Evolutionary conservation across 2,797 vertebrate genomes (phyloP).

Genomic region (Poliocrania exsul): DNA sequence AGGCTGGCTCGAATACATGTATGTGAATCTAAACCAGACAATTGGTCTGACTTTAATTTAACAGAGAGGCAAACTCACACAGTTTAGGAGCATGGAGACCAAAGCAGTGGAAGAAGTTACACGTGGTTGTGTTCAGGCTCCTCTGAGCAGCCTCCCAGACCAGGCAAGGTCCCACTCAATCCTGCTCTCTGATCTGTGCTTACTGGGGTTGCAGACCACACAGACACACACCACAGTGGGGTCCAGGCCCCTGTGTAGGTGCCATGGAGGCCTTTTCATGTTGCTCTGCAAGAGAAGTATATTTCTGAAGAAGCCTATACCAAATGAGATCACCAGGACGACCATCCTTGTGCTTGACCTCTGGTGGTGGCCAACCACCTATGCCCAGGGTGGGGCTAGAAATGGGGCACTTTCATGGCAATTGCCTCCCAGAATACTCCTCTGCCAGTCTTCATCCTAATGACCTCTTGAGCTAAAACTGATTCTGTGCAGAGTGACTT

Average conservation of each 20-base stretch:
- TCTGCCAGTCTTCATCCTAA: background rate
- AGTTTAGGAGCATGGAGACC: background rate
- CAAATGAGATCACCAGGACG: background rate
- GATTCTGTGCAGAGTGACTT: background rate
- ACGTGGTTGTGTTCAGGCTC: background rate
- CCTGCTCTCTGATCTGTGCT: background rate
- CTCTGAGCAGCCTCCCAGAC: background rate
- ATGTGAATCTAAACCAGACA: background rate
- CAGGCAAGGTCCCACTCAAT: background rate
- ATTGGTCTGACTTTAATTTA: background rate
- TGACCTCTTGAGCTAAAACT: background rate
- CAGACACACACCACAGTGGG: rapidly evolving
- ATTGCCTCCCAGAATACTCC: background rate
- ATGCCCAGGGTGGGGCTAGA: background rate
- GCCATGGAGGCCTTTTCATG: rapidly evolving
- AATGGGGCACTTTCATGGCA: background rate
- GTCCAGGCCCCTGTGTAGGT: background rate
- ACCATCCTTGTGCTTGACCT: background rate
- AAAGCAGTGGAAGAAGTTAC: background rate
- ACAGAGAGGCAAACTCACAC: background rate
- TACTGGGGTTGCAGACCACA: background rate
- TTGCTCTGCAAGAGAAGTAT: background rate
- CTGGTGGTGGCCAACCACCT: rapidly evolving
- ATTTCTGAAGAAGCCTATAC: background rate
- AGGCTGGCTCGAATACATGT: background rate